These are phyloP conservation scores for Hirtodrosophila cameraria DNA, from an alignment of 2,888 invertebrate species.

Conservation along the genomic window DNA sequence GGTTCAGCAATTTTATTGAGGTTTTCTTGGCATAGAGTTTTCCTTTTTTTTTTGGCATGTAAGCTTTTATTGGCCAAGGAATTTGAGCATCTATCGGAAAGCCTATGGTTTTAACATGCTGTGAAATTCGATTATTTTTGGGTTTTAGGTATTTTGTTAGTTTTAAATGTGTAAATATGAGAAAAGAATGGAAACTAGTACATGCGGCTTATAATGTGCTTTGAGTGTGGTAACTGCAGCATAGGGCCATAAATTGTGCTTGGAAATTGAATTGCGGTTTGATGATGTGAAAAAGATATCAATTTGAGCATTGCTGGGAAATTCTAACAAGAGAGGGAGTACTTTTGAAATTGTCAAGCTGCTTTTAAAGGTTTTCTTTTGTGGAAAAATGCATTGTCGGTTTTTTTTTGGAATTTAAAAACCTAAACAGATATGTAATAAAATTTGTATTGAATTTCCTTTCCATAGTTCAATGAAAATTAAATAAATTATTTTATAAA, in stretches of 20 bases:
- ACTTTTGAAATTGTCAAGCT: no score
- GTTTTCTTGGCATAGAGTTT: conserved; percentile 11
- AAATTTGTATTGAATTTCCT: no score
- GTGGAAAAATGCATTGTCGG: no score
- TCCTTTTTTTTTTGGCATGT: conserved; percentile 2
- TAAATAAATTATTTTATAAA: no score
- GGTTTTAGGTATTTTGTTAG: conserved; percentile 19
- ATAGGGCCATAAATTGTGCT: neutral
- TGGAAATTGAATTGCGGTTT: conserved; percentile 9
- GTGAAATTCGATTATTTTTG: conserved; percentile 50
- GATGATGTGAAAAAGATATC: neutral
- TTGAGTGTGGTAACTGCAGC: conserved; percentile 1
- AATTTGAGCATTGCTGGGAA: no score
- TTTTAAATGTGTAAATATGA: conserved; percentile 30
- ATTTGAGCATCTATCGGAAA: conserved; percentile 22
- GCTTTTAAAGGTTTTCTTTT: no score
- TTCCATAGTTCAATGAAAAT: no score
- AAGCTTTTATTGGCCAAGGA: conserved; percentile 36
- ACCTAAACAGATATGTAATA: no score
- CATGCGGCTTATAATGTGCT: conserved; percentile 13
- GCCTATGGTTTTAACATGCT: conserved; percentile 45
- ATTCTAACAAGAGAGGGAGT: no score
- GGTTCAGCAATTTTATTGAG: conserved; percentile 46
- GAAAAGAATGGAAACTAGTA: conserved; percentile 25
- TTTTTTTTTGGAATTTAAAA: no score